Base-by-base conservation (phyloP, 2,113 vertebrate genomes). In the Xenopus laevis region DNA sequence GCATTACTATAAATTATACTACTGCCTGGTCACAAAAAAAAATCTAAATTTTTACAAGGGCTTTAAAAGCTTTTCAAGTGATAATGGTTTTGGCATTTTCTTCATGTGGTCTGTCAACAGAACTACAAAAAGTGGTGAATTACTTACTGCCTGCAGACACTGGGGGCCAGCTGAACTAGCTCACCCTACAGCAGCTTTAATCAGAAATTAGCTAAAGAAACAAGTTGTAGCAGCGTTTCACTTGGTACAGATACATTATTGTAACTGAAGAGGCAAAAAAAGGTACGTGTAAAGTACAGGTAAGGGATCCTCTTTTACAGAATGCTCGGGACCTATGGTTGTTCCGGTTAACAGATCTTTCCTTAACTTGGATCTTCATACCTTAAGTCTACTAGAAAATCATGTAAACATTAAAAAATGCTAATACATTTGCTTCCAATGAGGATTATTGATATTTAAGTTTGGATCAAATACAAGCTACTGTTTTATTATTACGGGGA, bases 171-270 rank as follows among this genome's bases (percentile, higher is more conserved):
- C 23, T 27, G 23, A 27, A 4, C 80, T 81, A 82, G 86, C 86
- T 87, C 87, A 85, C 81, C 88, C 80, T 82, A 81, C 79, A 72
- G 79, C 83, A 86, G 88, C 83, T 83, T 87, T 90, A 87, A 93
- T 89, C 80, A 86, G 91, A 91, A 74, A 4, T 65, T 89, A 88
- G 74, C 81, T 87, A 90, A 23, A 86, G 89, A 89, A 91, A 82
- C 82, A 87, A 90, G 87, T 83, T 78, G 67, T 79, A 82, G 79
- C 84, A 90, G 86, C 8, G 10, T 10, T 13, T 13, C 11, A 50
- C 47, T 1, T 13, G 15, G 52, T 81, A 83, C 40, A 71, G 79
- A 72, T 82, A 40, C 86, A 27, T 40, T 9, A 40, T 40, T 40
- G 80, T 80, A 86, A 77, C 77, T 88, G 85, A 83, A 80, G 83